A percentile compares a stretch with the other conserved stretches of the same genome.
Conservation (phyloP, 1,140 invertebrate genomes). For the Bombus polaris region DNA sequence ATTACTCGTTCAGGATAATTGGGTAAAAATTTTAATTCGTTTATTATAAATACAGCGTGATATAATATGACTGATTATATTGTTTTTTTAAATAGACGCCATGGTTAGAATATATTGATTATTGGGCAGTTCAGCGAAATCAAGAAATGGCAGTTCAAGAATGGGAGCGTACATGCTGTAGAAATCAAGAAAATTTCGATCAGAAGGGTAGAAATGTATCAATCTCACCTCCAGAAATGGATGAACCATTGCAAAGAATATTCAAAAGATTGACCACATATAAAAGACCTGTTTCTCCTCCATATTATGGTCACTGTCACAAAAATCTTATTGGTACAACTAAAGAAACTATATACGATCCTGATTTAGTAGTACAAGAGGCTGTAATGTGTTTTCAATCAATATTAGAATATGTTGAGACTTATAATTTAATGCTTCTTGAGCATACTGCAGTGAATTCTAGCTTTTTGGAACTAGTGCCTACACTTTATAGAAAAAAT, state of each 20-base stretch:
- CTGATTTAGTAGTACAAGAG: conserved; percentile 61
- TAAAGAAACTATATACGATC: conserved; percentile 74
- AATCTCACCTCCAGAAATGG: conserved; percentile 61
- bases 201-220: conserved; percentile 58
- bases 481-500: conserved; percentile 86
- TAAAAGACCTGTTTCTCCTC: conserved; percentile 84
- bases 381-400: too few relatives aligned
- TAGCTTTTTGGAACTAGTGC: conserved; percentile 86
- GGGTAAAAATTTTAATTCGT: conserved; percentile 72
- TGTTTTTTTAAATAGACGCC: conserved; percentile 74
- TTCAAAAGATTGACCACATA: conserved; percentile 85
- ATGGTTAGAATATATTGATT: conserved; percentile 88
- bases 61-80: neutral
- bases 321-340: conserved; percentile 59
- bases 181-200: conserved; percentile 51
- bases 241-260: conserved; percentile 83
- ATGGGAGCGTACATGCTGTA: conserved; percentile 78
- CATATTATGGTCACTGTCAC: conserved; percentile 75
- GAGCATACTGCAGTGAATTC: conserved; percentile 88
- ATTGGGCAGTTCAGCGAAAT: conserved; percentile 82
- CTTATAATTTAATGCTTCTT: conserved; percentile 83
- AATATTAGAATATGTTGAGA: conserved; percentile 85
- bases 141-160: conserved; percentile 82
- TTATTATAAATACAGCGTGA: neutral
- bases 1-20: conserved; percentile 83